Evolutionary conservation across 2,113 vertebrate genomes (phyloP).

Genomic region (Argyrosomus japonicus): DNA sequence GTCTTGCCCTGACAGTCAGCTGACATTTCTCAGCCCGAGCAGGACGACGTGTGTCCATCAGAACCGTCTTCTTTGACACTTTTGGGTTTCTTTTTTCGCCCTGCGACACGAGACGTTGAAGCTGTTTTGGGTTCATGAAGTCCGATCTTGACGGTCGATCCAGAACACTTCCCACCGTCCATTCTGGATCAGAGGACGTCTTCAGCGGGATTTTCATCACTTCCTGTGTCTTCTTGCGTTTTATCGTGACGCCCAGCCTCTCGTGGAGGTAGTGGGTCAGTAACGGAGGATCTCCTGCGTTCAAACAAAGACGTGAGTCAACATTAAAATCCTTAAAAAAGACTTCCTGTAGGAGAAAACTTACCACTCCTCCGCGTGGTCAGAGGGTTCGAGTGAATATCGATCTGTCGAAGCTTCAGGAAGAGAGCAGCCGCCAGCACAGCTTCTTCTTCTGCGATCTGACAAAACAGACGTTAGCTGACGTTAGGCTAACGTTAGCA

Average conservation of each 20-base stretch:
- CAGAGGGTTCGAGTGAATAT: conserved; percentile 88
- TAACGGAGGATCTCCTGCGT: conserved; percentile 84
- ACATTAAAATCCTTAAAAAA: not conserved
- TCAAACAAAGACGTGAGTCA: conserved; percentile 5
- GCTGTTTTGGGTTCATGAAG: too few species aligned
- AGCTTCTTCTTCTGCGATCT: conserved; percentile 88
- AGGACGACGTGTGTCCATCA: conserved; percentile 35
- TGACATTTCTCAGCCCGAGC: conserved; percentile 33
- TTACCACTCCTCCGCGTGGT: conserved; percentile 84
- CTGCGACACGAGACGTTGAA: conserved; percentile 61
- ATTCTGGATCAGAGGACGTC: conserved; percentile 72
- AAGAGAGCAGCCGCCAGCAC: conserved; percentile 87
- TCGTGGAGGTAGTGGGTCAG: conserved; percentile 87
- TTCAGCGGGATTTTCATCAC: conserved; percentile 66
- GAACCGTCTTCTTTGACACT: conserved; percentile 68
- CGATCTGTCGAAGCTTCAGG: conserved; percentile 84
- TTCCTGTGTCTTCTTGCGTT: conserved; percentile 66
- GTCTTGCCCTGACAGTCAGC: not conserved
- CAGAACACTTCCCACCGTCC: conserved; percentile 80
- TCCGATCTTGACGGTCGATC: not conserved
- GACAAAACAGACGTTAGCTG: conserved; percentile 32
- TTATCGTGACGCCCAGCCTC: conserved; percentile 84
- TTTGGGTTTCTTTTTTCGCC: conserved; percentile 76
- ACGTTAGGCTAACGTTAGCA: too few species aligned
- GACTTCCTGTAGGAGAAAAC: not conserved